Evolutionary conservation across 2,113 vertebrate genomes (phyloP), one percentile per base, ranked within the genome.

Genomic region (Tupaia chinensis): DNA sequence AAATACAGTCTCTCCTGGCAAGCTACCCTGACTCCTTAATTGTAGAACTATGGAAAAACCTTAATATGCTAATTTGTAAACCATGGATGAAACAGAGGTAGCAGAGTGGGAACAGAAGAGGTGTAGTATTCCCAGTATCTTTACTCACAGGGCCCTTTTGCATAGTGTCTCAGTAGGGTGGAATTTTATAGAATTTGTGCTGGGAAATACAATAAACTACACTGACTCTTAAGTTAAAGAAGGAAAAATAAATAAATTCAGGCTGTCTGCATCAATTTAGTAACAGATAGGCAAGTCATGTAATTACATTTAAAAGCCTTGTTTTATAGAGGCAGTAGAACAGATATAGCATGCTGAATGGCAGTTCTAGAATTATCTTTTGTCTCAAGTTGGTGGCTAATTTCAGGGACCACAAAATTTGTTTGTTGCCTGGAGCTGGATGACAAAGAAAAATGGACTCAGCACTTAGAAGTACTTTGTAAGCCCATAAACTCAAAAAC

Each of bases 231-330:
- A 82, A 95, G 83, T 95, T 95, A 96, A 91, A 89, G 74, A 66
- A 72, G 66, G 56, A 95, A 95, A 92, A 92, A 85, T 58, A 94
- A 92, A 81, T 83, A 97, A 96, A 91, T 80, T 63, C 56, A 93
- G 81, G 87, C 86, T 89, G 93, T 89, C 91, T 9, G 86, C 82
- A 80, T 97, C 76, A 91, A 84, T 96, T 97, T 90, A 82, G 90
- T 84, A 89, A 80, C 22, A 91, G 94, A 91, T 53, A 91, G 92
- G 89, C 91, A 97, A 95, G 74, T 97, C 93, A 92, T 97, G 91
- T 96, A 97, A 97, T 97, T 96, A 97, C 93, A 97, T 87, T 96
- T 68, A 91, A 93, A 96, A 97, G 56, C 32, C 95, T 73, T 94
- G 94, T 56, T 96, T 94, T 96, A 92, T n/a, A 65, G 95, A 96